phyloP scores from a whole-genome alignment of 2,888 invertebrate species.

The Andrena marginata region DNA sequence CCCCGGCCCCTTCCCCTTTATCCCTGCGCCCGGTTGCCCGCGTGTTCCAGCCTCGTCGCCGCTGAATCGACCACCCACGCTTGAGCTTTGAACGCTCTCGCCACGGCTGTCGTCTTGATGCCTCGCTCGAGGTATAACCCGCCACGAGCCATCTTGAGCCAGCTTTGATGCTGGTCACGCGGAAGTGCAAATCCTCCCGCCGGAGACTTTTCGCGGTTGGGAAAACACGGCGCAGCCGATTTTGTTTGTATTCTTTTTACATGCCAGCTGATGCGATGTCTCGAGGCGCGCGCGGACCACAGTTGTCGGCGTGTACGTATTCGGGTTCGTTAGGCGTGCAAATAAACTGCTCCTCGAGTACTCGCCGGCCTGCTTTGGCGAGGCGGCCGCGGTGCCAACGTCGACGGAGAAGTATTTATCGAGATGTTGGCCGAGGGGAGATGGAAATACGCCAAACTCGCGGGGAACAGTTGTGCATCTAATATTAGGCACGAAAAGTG shows the following conservation, averaged over 20 bases:
- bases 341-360: constrained; percentile 24
- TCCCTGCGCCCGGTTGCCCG: background rate
- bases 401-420: constrained; percentile 1
- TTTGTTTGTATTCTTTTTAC: constrained; percentile 54
- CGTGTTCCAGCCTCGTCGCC: constrained; percentile 15
- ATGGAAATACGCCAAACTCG: no score
- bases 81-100: constrained; percentile 26
- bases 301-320: background rate
- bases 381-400: background rate
- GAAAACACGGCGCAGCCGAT: constrained; percentile 15
- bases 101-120: constrained; percentile 28
- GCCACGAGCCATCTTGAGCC: background rate
- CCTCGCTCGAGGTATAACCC: constrained; percentile 27
- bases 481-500: background rate
- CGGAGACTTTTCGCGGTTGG: constrained; percentile 15
- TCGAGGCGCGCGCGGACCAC: background rate
- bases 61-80: constrained; percentile 51
- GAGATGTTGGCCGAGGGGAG: background rate
- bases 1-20: background rate
- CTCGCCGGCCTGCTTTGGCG: background rate
- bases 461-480: background rate
- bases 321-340: constrained; percentile 37
- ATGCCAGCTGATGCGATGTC: constrained; percentile 4
- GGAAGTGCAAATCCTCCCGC: constrained; percentile 26
- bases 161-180: constrained; percentile 58